Evolutionary conservation across 2,888 invertebrate species (phyloP).

Genomic region (Mechanitis messenoides): DNA sequence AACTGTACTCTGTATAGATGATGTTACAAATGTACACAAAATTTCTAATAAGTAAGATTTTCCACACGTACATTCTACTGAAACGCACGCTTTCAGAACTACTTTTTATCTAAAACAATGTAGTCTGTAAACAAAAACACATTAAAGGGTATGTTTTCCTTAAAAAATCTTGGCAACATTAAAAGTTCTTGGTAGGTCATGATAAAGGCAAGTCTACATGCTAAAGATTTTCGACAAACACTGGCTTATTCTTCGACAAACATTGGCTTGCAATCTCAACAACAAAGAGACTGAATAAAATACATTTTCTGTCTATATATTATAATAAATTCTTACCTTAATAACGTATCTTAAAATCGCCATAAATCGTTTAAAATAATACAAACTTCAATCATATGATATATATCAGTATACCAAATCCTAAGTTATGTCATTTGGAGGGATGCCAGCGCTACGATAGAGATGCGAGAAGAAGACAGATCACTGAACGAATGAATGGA

Average conservation of each 20-base stretch:
- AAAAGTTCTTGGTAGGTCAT: conserved; percentile 23
- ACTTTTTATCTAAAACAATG: conserved; percentile 9
- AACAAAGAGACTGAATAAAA: no score
- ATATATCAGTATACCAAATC: conserved; percentile 7
- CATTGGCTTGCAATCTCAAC: no score
- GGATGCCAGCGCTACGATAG: conserved; percentile 22
- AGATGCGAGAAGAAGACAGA: conserved; percentile 28
- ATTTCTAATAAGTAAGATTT: neutral
- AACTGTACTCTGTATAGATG: no score
- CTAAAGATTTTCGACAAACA: neutral
- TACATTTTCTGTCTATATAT: no score
- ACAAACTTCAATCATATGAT: neutral
- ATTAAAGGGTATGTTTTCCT: conserved; percentile 20
- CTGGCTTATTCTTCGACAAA: neutral
- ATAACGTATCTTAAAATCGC: neutral
- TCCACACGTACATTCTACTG: neutral
- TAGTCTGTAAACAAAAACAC: conserved; percentile 22
- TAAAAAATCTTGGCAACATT: conserved; percentile 17
- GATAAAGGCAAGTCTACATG: conserved; percentile 11
- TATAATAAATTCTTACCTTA: no score
- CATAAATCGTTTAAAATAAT: neutral
- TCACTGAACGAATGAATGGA: conserved; percentile 22
- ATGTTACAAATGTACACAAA: no score
- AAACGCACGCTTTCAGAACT: conserved; percentile 5
- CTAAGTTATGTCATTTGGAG: conserved; percentile 19